These are phyloP conservation scores for Carabus problematicus DNA, from an alignment of 2,888 invertebrate species.

Conservation along the genomic window DNA sequence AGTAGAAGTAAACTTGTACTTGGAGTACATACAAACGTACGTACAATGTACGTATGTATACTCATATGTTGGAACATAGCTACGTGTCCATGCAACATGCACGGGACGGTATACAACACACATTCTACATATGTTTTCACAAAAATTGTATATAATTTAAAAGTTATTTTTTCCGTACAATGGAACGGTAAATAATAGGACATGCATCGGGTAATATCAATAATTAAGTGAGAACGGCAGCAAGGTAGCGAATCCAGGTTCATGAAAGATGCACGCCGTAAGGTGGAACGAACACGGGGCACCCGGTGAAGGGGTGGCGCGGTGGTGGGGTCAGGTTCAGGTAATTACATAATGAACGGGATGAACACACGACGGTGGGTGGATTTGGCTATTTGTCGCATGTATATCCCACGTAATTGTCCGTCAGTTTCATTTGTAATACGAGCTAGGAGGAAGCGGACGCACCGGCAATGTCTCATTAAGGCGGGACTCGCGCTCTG, in stretches of 20 bases:
- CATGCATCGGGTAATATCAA: conserved; percentile 57
- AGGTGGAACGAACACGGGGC: background rate
- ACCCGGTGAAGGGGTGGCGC: background rate
- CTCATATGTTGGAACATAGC: background rate
- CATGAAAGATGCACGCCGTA: conserved; percentile 37
- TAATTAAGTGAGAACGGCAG: conserved; percentile 59
- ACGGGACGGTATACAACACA: conserved; percentile 49
- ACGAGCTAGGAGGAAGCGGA: conserved; percentile 51
- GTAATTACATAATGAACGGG: conserved; percentile 41
- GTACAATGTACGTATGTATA: background rate
- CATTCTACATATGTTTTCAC: conserved; percentile 57
- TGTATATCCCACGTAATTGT: conserved; percentile 27
- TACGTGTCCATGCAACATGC: conserved; percentile 15
- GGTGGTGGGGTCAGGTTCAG: background rate
- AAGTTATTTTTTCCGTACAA: conserved; percentile 59
- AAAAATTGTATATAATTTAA: conserved; percentile 60
- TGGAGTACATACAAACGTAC: too few relatives aligned
- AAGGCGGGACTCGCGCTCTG: conserved; percentile 55
- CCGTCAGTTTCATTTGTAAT: conserved; percentile 26
- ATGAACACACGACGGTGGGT: conserved; percentile 35
- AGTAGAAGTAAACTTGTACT: too few relatives aligned
- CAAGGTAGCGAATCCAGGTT: conserved; percentile 53
- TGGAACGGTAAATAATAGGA: conserved; percentile 60
- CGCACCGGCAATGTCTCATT: conserved; percentile 52
- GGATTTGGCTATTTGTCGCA: conserved; percentile 41